Evolutionary conservation across 1,140 invertebrate species (phyloP).

Genomic region (Scaptomyza montana): DNA sequence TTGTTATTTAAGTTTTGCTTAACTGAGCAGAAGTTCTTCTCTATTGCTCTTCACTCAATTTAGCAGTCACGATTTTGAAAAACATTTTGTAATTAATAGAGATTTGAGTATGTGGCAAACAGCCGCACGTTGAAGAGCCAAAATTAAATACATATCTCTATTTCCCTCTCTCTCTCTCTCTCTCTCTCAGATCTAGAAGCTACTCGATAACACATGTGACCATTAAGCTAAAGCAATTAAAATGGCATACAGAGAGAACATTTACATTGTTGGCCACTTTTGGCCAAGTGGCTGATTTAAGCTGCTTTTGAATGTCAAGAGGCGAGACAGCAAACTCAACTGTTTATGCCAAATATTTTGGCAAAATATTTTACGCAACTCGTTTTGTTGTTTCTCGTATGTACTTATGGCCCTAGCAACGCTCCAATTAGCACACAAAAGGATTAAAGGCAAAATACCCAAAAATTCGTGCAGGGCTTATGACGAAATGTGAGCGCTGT

Average conservation of each 20-base stretch:
- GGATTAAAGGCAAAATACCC: slow-evolving; percentile 67
- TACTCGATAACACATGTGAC: slow-evolving; percentile 3
- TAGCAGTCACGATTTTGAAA: not conserved
- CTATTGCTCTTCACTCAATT: not conserved
- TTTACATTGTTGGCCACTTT: slow-evolving; percentile 54
- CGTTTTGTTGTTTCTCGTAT: not conserved
- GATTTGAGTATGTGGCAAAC: not conserved
- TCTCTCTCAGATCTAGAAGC: too few species aligned
- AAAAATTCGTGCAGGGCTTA: slow-evolving; percentile 50
- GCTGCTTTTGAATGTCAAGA: slow-evolving; percentile 57
- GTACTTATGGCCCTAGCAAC: slow-evolving; percentile 66
- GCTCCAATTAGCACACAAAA: slow-evolving; percentile 80
- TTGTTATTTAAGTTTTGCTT: not conserved
- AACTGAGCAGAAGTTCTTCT: too few species aligned
- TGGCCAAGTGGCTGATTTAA: slow-evolving; percentile 59
- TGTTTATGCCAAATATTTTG: slow-evolving; percentile 64
- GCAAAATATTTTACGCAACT: slow-evolving; percentile 46
- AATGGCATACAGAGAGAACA: slow-evolving; percentile 51
- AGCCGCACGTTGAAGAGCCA: slow-evolving; percentile 26
- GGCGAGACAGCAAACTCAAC: not conserved
- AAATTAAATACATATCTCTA: slow-evolving; percentile 16
- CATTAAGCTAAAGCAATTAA: slow-evolving; percentile 64
- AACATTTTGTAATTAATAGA: slow-evolving; percentile 16
- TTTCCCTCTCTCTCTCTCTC: not conserved
- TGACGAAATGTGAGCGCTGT: slow-evolving; percentile 14